Conservation (phyloP, 2,113 vertebrate genomes). For the Chionis minor region DNA sequence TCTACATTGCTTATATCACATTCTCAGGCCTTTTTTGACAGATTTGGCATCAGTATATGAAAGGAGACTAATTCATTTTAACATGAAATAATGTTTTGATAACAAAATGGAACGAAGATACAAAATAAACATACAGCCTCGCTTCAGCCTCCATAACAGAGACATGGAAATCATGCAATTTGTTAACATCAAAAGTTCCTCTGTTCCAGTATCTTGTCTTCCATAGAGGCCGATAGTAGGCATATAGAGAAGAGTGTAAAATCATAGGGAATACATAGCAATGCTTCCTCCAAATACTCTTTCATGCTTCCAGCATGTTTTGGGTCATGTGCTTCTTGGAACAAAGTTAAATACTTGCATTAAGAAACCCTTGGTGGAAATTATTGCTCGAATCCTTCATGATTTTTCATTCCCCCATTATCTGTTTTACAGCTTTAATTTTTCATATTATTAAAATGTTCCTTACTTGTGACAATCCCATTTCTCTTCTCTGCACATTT, state of each 20-base stretch:
- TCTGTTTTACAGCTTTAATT: background rate
- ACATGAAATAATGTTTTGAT: background rate
- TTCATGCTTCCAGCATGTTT: background rate
- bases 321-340: background rate
- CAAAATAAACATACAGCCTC: background rate
- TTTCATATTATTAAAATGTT: background rate
- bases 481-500: background rate
- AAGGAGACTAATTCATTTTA: background rate
- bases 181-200: background rate
- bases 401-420: background rate
- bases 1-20: background rate
- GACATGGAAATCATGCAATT: background rate
- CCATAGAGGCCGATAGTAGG: background rate
- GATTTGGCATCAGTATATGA: background rate
- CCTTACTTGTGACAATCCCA: background rate
- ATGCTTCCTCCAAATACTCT: background rate
- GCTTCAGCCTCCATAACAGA: background rate
- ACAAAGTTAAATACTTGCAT: background rate
- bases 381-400: background rate
- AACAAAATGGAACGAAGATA: background rate
- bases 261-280: background rate
- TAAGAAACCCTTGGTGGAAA: background rate
- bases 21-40: background rate
- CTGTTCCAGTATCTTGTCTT: background rate
- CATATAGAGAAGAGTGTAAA: background rate